Evolutionary conservation across 2,888 invertebrate species (phyloP), one percentile per base, ranked within the genome.

Genomic region (Lithophane ornitopus): DNA sequence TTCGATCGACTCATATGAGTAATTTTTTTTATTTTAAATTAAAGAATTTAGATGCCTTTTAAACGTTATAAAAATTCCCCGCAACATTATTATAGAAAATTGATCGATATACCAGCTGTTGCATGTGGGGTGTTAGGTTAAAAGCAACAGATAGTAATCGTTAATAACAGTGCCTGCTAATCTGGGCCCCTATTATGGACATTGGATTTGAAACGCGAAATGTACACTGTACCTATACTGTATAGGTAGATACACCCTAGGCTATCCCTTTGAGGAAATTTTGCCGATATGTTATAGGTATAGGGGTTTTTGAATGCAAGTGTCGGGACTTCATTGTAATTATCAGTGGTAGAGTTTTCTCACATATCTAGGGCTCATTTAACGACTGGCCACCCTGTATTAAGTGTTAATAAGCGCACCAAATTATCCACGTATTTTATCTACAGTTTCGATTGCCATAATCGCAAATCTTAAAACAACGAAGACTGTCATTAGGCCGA

Each of bases 401-500:
- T 34, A 34, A 34, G 4, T 34, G 34, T 34, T 34, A 77, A 66
- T 9, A 62, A 69, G n/a, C 56, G 41, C 69, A 54, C 44, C 9
- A 70, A 72, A 62, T 58, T 19, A 58, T 26, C 14, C 8, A 46
- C 59, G 26, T 39, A 78, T 34, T 66, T 49, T 66, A 66, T 62
- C 26, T 68, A 16, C 46, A 49, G 41, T 63, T 34, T 28, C 68
- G 14, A 76, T 66, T 72, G 22, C 56, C 69, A 1, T 78, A 78
- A 73, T 81, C 58, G 26, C 14, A 46, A n/a, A 34, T 34, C 56
- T 58, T 76, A 70, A 49, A 68, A 74, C 63, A 69, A 14, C 22
- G 62, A 76, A 76, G 69, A 76, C 74, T 71, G 76, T 78, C 66
- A 68, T 69, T 67, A 70, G 61, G 67, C 69, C 26, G 70, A 80